Evolutionary conservation across 1,140 invertebrate species (phyloP), one percentile per base, ranked within the genome.

Genomic region (Globodera rostochiensis): DNA sequence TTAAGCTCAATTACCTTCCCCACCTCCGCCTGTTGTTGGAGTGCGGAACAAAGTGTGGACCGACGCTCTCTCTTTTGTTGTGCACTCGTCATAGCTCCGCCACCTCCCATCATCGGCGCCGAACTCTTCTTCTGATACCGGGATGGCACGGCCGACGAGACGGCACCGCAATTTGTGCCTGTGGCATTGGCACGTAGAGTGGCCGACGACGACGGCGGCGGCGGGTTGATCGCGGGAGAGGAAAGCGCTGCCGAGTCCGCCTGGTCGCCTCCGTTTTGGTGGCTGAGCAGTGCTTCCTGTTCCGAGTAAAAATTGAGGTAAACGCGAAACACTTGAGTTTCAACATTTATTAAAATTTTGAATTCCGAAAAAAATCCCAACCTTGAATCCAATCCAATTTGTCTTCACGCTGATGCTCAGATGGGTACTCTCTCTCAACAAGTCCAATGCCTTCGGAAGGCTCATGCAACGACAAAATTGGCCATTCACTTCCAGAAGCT

Each of bases 391-490:
- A 80, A 97, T 92, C 82, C 98, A 93, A 92, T 99, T 99, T 85
- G 95, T 97, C 92, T 98, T 98, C 19, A 98, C 95, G 66, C 95
- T 96, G 84, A 99, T 95, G 90, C 94, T 95, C 66, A 98, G 92
- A 91, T 98, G 97, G 75, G 96, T 98, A 45, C 96, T 95, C 67
- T 95, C 94, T 80, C 94, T 93, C 1, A 99, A 92, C 76, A 98
- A 94, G 90, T 98, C 97, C 84, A 98, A 92, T 5, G 97, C 96
- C 88, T 94, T 93, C 25, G 94, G 93, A 88, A 96, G 94, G 85
- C 93, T 94, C 60, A 98, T 94, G 90, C 96, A 94, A 87, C 95
- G 94, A 90, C 98, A 97, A 86, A 94, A 96, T 88, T 97, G 95
- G 25, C 96, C 95, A 90, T 99, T 99, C 0, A 98, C 96, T 91